phyloP scores from a whole-genome alignment of 2,888 invertebrate genomes.

The Trimorus sp. region DNA sequence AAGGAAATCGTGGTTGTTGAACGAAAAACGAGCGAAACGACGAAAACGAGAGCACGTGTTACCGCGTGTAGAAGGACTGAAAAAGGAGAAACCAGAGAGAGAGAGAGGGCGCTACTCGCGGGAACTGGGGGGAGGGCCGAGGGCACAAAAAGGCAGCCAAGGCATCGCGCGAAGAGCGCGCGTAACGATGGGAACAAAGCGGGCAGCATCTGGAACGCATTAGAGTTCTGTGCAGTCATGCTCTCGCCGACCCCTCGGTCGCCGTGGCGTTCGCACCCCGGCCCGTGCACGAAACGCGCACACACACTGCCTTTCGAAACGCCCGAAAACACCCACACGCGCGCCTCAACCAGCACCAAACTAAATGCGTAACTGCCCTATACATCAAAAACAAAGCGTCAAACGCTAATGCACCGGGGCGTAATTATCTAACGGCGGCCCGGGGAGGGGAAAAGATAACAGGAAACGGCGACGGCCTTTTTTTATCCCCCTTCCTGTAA shows the following conservation, averaged over 20 bases:
- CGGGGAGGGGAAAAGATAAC: conserved; percentile 27
- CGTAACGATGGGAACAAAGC: conserved; percentile 78
- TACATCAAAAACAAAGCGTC: conserved; percentile 76
- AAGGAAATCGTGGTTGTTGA: too few species aligned
- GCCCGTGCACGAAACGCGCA: conserved; percentile 40
- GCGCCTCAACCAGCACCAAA: conserved; percentile 68
- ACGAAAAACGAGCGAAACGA: conserved; percentile 9
- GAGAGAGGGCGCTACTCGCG: conserved; percentile 2
- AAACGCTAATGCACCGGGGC: conserved; percentile 72
- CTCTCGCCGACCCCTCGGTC: conserved; percentile 38
- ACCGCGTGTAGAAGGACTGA: conserved; percentile 63
- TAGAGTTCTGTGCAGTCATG: conserved; percentile 73
- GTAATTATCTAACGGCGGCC: conserved; percentile 56
- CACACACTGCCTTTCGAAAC: conserved; percentile 40
- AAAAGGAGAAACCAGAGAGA: conserved; percentile 8
- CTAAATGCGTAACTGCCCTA: conserved; percentile 73
- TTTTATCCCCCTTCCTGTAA: neutral
- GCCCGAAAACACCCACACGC: conserved; percentile 68
- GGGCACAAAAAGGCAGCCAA: conserved; percentile 29
- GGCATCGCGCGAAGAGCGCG: conserved; percentile 65
- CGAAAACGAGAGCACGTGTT: conserved; percentile 64
- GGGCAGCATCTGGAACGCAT: conserved; percentile 80
- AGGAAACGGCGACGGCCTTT: neutral
- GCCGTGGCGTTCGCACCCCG: conserved; percentile 54
- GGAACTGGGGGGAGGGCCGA: conserved; percentile 6